Percentiles rank a stretch among this genome's conserved stretches.
Evolutionary conservation across 2,113 vertebrate species (phyloP).

Genomic region (Clarias batrachus): DNA sequence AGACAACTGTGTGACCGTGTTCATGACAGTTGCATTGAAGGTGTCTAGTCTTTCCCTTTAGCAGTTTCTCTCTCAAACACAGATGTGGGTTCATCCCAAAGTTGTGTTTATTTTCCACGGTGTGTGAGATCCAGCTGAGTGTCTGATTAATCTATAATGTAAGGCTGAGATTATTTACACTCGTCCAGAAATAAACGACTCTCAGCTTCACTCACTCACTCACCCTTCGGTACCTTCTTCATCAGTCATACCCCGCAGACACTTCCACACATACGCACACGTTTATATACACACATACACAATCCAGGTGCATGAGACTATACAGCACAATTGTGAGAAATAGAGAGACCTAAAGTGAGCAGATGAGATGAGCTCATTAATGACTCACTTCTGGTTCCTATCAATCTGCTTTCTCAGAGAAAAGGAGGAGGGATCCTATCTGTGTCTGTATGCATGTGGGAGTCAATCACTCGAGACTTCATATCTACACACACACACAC

Average conservation of each 20-base stretch:
- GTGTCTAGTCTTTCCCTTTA: conserved; percentile 13
- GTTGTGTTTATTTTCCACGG: conserved; percentile 45
- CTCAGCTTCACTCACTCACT: conserved; percentile 35
- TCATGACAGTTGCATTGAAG: background rate
- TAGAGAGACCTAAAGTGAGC: conserved; percentile 7
- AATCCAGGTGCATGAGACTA: conserved; percentile 46
- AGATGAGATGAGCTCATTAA: conserved; percentile 45
- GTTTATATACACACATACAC: background rate
- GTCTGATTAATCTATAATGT: conserved; percentile 53
- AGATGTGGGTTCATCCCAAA: conserved; percentile 46
- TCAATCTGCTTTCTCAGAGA: conserved; percentile 32
- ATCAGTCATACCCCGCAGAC: conserved; percentile 37
- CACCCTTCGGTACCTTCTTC: conserved; percentile 44
- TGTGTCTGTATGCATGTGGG: conserved; percentile 35
- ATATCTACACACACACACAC: conserved; percentile 33
- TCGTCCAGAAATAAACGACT: conserved; percentile 47
- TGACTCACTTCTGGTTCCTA: conserved; percentile 39
- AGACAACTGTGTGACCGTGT: background rate
- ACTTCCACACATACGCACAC: background rate
- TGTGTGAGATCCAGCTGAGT: conserved; percentile 48
- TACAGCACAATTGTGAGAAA: conserved; percentile 6
- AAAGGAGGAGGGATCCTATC: conserved; percentile 36
- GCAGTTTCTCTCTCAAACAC: conserved; percentile 30
- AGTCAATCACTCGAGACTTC: conserved; percentile 37
- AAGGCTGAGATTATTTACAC: conserved; percentile 53